phyloP scores from a whole-genome alignment of 2,888 invertebrate species.

The Boloria selene region DNA sequence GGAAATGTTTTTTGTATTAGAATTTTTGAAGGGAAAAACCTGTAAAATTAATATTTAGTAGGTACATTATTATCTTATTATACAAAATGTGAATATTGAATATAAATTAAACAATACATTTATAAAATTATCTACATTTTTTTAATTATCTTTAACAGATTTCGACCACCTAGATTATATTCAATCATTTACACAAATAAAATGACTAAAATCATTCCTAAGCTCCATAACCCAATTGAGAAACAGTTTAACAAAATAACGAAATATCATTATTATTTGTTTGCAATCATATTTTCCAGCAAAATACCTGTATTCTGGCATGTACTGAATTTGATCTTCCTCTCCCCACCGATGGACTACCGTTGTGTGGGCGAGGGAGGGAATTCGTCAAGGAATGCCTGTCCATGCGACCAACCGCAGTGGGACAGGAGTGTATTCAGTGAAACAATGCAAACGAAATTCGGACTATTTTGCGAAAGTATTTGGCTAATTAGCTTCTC shows the following conservation, averaged over 20 bases:
- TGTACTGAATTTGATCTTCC: conserved; percentile 59
- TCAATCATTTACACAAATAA: background rate
- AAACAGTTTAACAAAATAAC: conserved; percentile 53
- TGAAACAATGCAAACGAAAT: conserved; percentile 65
- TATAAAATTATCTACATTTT: background rate
- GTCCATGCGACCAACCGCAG: conserved; percentile 57
- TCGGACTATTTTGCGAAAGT: conserved; percentile 52
- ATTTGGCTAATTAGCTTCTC: conserved; percentile 61
- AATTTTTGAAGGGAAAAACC: conserved; percentile 28
- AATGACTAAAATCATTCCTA: conserved; percentile 40
- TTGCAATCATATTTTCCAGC: conserved; percentile 53
- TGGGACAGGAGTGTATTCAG: conserved; percentile 62
- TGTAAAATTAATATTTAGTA: conserved; percentile 30
- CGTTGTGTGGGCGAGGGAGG: conserved; percentile 44
- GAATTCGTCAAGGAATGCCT: conserved; percentile 44
- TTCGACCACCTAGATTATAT: conserved; percentile 35
- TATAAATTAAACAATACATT: background rate
- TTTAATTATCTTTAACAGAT: background rate
- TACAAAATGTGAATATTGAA: too few species aligned
- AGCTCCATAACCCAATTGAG: conserved; percentile 58
- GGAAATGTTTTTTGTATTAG: conserved; percentile 37
- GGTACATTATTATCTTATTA: background rate
- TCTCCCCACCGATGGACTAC: conserved; percentile 62
- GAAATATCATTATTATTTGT: conserved; percentile 60
- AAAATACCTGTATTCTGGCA: conserved; percentile 66